Evolutionary conservation across 2,797 vertebrate species (phyloP), one percentile per base, ranked within the genome.

Genomic region (Telmatherina bonti): DNA sequence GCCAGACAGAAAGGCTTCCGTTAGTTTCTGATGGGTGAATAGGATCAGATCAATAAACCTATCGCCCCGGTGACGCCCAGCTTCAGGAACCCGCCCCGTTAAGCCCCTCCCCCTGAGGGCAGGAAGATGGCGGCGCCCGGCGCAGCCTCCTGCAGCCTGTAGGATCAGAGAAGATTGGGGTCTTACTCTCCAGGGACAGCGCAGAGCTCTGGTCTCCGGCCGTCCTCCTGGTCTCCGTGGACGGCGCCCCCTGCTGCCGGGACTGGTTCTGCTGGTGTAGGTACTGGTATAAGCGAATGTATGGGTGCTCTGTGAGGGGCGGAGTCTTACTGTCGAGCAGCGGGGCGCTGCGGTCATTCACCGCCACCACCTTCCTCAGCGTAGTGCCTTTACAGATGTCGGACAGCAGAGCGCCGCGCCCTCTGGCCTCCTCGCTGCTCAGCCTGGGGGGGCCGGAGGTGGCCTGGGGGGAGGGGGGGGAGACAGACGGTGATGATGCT

Each of bases 321-420:
- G 36, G 82, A 76, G 57, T 83, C 90, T 89, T 91, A 97, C 97
- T 97, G 90, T 99, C 96, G 0, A 98, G 89, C 77, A 96, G 62
- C 0, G 97, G 97, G 0, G 96, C 96, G 2, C 97, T 99, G 81
- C 96, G 91, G 87, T 99, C 97, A 73, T 93, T 98, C 79, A 95
- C 85, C 65, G 90, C 93, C 43, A 92, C 91, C 85, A 95, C 96
- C 78, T 96, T 96, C 93, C 90, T 96, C 85, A 99, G 93, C 74
- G 77, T 90, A 81, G 96, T 69, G 80, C 96, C 97, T 82, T 94
- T 96, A 61, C 96, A 96, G 90, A 98, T 97, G 86, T 98, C 97
- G 5, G 95, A 91, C 72, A 99, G 94, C 83, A 98, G 92, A 0
- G 95, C 96, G 0, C 95, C 94, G 0, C 96, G 93, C 53, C 95